Percentiles rank a stretch among this genome's conserved stretches.
These are phyloP conservation scores for Falcunculus frontatus DNA, from an alignment of 2,113 vertebrate genomes.

Conservation along the genomic window DNA sequence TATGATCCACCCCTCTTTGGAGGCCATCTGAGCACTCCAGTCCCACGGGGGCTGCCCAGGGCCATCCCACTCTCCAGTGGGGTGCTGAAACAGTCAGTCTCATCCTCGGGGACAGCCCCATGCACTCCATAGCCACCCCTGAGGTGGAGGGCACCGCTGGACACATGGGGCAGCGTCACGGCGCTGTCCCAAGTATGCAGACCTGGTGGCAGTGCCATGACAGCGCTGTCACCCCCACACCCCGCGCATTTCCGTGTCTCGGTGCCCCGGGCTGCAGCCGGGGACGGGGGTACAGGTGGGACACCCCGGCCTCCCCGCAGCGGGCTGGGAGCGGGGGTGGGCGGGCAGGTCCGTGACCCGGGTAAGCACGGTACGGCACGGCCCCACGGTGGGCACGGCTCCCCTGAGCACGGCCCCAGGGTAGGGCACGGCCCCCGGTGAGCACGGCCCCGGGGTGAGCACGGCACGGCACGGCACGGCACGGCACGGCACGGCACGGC, in stretches of 20 bases:
- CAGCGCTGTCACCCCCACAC: not conserved
- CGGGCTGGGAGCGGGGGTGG: not conserved
- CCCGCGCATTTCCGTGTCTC: not conserved
- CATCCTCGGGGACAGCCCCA: not conserved
- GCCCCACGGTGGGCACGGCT: not conserved
- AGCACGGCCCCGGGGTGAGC: not conserved
- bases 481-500: not conserved
- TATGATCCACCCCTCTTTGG: not conserved
- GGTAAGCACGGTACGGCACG: not conserved
- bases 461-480: not conserved
- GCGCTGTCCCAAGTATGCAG: not conserved
- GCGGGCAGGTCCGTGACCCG: not conserved
- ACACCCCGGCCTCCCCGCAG: too few relatives aligned
- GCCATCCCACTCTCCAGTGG: not conserved
- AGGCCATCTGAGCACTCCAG: not conserved
- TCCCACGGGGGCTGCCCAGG: not conserved
- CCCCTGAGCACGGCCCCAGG: not conserved
- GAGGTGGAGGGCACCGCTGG: not conserved
- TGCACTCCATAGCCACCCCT: accelerated
- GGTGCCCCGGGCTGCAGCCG: not conserved
- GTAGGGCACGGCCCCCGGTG: not conserved
- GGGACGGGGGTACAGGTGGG: accelerated
- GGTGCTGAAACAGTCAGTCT: not conserved
- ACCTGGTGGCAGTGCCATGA: accelerated
- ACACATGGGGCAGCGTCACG: accelerated